phyloP scores from a whole-genome alignment of 2,888 invertebrate species.

The Noctuana brunneofusca region DNA sequence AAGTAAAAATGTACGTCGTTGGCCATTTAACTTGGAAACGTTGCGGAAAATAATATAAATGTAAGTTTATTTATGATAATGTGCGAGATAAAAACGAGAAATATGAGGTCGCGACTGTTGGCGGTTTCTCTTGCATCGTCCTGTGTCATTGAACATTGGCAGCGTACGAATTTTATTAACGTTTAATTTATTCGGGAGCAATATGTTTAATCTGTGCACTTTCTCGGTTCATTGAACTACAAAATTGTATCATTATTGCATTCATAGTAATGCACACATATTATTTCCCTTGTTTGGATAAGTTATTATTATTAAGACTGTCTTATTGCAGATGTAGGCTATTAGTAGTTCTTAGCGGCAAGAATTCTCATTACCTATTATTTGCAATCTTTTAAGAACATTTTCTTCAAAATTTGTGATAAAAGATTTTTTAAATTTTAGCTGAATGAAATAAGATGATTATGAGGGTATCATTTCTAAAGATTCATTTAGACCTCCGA shows the following conservation, averaged over 20 bases:
- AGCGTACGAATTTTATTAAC: conserved; percentile 4
- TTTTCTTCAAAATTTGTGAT: no score
- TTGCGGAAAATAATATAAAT: conserved; percentile 46
- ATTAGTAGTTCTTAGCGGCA: no score
- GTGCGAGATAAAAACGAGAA: conserved; percentile 40
- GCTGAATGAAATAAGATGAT: no score
- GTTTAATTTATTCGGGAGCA: conserved; percentile 26
- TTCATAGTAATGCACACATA: background rate
- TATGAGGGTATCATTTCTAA: no score
- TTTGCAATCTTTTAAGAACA: no score
- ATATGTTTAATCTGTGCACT: conserved; percentile 15
- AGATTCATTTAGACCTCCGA: no score
- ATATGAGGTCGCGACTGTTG: conserved; percentile 23
- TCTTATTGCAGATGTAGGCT: no score
- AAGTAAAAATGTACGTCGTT: conserved; percentile 45
- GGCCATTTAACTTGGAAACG: conserved; percentile 45
- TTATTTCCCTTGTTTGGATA: background rate
- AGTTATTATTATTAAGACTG: no score
- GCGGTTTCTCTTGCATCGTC: conserved; percentile 21
- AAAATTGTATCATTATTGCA: conserved; percentile 5
- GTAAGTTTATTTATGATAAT: conserved; percentile 53
- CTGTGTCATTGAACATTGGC: conserved; percentile 20
- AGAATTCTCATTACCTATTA: no score
- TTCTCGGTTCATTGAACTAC: conserved; percentile 19
- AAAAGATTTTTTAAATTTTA: no score